Evolutionary conservation across 2,113 vertebrate species (phyloP).

Genomic region (Malurus elegans): DNA sequence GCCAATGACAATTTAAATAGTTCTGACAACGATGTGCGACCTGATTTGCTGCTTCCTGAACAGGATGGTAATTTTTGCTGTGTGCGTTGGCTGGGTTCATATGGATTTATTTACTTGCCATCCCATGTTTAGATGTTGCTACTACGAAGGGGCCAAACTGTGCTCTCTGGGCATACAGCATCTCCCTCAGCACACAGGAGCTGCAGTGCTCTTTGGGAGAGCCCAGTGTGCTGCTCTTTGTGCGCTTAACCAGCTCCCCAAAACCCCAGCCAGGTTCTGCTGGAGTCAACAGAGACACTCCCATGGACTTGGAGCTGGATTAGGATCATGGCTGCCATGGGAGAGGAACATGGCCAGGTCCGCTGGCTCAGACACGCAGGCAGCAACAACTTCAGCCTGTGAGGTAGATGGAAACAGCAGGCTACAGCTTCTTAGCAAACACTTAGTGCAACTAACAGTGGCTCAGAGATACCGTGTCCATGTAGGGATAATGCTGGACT

Average conservation of each 20-base stretch:
- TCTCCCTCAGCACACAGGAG: not conserved
- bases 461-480: accelerated
- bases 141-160: not conserved
- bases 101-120: not conserved
- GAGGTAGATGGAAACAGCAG: conserved; percentile 33
- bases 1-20: conserved; percentile 24
- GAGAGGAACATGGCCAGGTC: not conserved
- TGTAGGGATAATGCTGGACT: not conserved
- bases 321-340: not conserved
- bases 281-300: not conserved
- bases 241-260: not conserved
- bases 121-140: not conserved
- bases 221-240: not conserved
- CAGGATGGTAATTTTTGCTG: not conserved
- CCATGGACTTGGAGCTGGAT: not conserved
- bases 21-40: not conserved
- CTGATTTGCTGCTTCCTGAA: conserved; percentile 43
- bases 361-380: not conserved
- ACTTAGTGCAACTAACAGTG: not conserved
- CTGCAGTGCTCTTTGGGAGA: not conserved
- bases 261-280: not conserved
- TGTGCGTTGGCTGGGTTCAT: not conserved
- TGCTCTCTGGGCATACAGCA: not conserved
- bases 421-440: not conserved
- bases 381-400: not conserved